These are phyloP conservation scores for Tineola bisselliella DNA, from an alignment of 2,888 invertebrate species.

Conservation along the genomic window DNA sequence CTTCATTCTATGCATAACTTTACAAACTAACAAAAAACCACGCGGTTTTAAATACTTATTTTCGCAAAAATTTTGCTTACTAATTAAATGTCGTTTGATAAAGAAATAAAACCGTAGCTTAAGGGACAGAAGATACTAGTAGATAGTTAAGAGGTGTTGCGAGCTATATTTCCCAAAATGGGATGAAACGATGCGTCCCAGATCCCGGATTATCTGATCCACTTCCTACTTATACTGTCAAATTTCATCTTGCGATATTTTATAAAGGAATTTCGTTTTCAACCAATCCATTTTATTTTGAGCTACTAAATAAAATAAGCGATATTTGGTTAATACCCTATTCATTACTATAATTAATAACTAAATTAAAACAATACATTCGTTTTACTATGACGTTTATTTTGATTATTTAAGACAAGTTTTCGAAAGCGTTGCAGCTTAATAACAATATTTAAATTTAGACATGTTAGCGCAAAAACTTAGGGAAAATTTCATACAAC, in stretches of 20 bases:
- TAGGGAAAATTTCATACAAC: too few species aligned
- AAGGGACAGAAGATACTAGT: background rate
- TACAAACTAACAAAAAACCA: background rate
- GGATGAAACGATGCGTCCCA: conserved; percentile 1
- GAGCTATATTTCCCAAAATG: background rate
- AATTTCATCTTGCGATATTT: conserved; percentile 5
- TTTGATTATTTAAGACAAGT: too few species aligned
- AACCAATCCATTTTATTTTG: background rate
- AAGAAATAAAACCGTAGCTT: background rate
- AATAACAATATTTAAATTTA: too few species aligned
- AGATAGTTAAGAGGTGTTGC: background rate
- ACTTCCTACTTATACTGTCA: conserved; percentile 5
- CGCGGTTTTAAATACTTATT: background rate
- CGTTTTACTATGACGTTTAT: too few species aligned
- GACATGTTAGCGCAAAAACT: too few species aligned
- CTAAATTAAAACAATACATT: too few species aligned
- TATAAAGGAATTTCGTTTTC: conserved; percentile 1
- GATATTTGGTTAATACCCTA: too few species aligned
- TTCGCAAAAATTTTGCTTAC: background rate
- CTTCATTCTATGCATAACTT: background rate
- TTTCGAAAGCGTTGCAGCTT: too few species aligned
- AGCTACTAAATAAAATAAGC: background rate
- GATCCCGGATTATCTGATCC: conserved; percentile 9
- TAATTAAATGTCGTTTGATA: background rate
- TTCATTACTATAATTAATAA: too few species aligned